These are phyloP conservation scores for Gonatopus flavifemur DNA, from an alignment of 1,140 invertebrate genomes.

Conservation along the genomic window DNA sequence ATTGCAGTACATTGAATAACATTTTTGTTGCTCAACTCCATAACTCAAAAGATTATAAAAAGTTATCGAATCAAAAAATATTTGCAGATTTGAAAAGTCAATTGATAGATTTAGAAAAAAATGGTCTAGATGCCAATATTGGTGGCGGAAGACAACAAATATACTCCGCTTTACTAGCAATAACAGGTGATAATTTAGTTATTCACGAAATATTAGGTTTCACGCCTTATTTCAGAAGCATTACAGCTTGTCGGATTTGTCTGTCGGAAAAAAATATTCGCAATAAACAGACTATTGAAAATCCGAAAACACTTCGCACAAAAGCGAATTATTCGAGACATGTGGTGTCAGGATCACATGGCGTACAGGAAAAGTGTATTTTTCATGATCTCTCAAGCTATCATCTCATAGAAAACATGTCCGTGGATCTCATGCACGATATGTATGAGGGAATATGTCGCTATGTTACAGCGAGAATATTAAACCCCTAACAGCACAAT, in stretches of 20 bases:
- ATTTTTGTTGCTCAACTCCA: conserved; percentile 7
- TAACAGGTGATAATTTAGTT: too few species aligned
- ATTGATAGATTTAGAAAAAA: background rate
- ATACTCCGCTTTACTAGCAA: background rate
- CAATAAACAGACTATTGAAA: conserved; percentile 6
- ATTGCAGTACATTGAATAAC: conserved; percentile 3
- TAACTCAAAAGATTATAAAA: background rate
- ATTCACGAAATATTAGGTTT: conserved; percentile 25
- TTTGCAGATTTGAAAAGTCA: background rate
- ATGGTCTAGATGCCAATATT: conserved; percentile 21
- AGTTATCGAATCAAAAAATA: background rate
- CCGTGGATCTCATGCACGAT: conserved; percentile 20
- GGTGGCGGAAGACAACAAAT: conserved; percentile 1
- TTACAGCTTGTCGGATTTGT: conserved; percentile 19
- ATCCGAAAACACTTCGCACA: conserved; percentile 9
- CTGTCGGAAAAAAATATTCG: conserved; percentile 6
- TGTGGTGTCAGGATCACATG: conserved; percentile 2
- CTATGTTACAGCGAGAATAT: conserved; percentile 12
- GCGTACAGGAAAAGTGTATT: conserved; percentile 21
- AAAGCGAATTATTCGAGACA: conserved; percentile 15
- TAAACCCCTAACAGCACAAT: too few species aligned
- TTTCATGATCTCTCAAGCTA: conserved; percentile 16
- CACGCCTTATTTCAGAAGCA: conserved; percentile 10
- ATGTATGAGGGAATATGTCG: conserved; percentile 16
- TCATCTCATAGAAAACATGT: conserved; percentile 16